Percentiles rank a stretch among this genome's conserved stretches.
phyloP scores from a whole-genome alignment of 2,888 invertebrate species.

The Megaustenia siamemsis region DNA sequence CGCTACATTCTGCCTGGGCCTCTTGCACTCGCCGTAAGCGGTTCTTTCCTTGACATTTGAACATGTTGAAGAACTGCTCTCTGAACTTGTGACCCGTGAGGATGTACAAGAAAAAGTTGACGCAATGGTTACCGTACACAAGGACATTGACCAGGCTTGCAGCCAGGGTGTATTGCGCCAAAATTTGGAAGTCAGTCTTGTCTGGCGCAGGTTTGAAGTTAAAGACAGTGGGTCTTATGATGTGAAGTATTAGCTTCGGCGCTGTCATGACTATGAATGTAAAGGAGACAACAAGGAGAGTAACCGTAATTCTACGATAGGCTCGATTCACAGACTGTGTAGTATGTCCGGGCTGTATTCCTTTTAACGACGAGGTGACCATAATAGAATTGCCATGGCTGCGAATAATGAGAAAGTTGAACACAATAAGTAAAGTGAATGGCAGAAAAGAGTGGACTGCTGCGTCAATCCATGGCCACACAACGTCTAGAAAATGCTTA shows the following conservation, averaged over 20 bases:
- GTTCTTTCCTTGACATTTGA: conserved; percentile 18
- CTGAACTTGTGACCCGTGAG: conserved; percentile 68
- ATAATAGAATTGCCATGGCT: conserved; percentile 60
- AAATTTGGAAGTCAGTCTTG: conserved; percentile 57
- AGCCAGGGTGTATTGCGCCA: conserved; percentile 63
- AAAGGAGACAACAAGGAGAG: conserved; percentile 69
- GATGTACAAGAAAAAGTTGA: conserved; percentile 72
- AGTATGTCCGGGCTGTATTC: neutral
- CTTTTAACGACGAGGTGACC: conserved; percentile 54
- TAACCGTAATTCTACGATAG: conserved; percentile 64
- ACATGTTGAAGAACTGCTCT: conserved; percentile 59
- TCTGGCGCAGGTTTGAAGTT: conserved; percentile 57
- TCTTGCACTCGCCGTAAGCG: conserved; percentile 1
- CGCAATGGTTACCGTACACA: conserved; percentile 68
- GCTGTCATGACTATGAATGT: conserved; percentile 68
- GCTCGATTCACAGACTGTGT: conserved; percentile 37
- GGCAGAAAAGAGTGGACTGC: conserved; percentile 72
- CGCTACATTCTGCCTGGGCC: neutral
- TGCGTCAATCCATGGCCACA: conserved; percentile 74
- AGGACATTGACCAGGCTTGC: conserved; percentile 63
- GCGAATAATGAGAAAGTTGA: conserved; percentile 70
- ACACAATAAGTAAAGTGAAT: conserved; percentile 65
- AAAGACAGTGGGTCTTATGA: conserved; percentile 64
- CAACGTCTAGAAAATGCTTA: conserved; percentile 62
- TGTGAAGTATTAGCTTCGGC: conserved; percentile 68